A percentile compares a stretch with the other conserved stretches of the same genome.
phyloP scores from a whole-genome alignment of 64 coral and sea anemone genomes.

The Dendronephthya gigantea region DNA sequence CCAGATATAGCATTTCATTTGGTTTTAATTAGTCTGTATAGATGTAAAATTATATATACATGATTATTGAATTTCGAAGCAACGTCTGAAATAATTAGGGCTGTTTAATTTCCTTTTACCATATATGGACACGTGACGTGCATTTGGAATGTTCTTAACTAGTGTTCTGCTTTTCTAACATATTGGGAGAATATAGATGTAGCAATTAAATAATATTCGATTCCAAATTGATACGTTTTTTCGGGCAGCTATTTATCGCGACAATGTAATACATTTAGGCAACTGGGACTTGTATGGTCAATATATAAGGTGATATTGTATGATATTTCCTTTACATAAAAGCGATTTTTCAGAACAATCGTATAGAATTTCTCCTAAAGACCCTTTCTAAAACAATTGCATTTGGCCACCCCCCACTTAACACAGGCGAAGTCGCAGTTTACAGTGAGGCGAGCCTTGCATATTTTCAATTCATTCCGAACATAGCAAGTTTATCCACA shows the following conservation, averaged over 20 bases:
- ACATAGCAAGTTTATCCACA: slow-evolving; percentile 18
- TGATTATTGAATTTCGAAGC: neutral
- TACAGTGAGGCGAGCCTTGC: neutral
- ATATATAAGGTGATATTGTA: neutral
- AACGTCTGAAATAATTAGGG: neutral
- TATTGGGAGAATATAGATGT: slow-evolving; percentile 1
- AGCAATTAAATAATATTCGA: neutral
- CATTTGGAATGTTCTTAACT: slow-evolving; percentile 10
- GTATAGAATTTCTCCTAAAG: neutral
- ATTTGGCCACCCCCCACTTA: neutral
- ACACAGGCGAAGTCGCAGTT: neutral
- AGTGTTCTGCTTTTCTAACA: neutral
- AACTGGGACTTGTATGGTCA: neutral
- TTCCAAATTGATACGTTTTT: neutral
- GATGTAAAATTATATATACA: neutral
- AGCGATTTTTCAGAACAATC: neutral
- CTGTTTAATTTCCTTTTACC: slow-evolving; percentile 5
- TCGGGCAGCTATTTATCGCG: neutral
- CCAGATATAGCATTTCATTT: neutral
- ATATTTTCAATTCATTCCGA: slow-evolving; percentile 18
- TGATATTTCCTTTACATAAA: neutral
- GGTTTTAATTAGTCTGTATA: neutral
- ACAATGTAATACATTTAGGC: neutral
- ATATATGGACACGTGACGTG: slow-evolving; percentile 2
- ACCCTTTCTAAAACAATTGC: neutral